Percentiles rank a stretch among this genome's conserved stretches.
phyloP scores from a whole-genome alignment of 2,888 invertebrate genomes.

The Melanchra persicariae region DNA sequence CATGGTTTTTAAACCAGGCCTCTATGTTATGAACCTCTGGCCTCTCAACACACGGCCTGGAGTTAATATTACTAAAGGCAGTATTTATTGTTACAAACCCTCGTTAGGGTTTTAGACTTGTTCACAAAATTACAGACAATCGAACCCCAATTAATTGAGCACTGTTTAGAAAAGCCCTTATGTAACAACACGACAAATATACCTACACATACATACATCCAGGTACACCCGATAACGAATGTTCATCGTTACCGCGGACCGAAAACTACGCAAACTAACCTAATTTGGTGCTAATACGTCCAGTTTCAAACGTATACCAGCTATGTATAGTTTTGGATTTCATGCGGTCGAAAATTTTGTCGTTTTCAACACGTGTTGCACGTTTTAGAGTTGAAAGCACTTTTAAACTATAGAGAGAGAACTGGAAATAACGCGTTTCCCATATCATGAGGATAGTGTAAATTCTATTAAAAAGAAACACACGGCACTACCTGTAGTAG shows the following conservation, averaged over 20 bases:
- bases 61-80: neutral
- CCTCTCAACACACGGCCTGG: neutral
- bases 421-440: neutral
- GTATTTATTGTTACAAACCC: neutral
- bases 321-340: neutral
- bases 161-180: neutral
- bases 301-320: conserved; percentile 18
- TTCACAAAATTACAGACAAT: neutral
- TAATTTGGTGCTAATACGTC: conserved; percentile 45
- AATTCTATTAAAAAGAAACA: neutral
- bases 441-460: neutral
- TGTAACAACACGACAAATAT: neutral
- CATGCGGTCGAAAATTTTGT: conserved; percentile 16
- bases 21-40: neutral
- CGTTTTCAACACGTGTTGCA: conserved; percentile 13
- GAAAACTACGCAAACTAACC: conserved; percentile 50
- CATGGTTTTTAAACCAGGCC: no score
- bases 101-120: neutral
- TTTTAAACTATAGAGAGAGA: conserved; percentile 10
- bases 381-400: conserved; percentile 10
- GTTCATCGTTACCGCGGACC: conserved; percentile 34
- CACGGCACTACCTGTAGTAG: no score
- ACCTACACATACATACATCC: neutral
- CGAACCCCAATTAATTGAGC: conserved; percentile 14
- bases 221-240: conserved; percentile 35